These are phyloP conservation scores for Actinia equina DNA, from an alignment of 64 coral and sea anemone species.

Conservation along the genomic window DNA sequence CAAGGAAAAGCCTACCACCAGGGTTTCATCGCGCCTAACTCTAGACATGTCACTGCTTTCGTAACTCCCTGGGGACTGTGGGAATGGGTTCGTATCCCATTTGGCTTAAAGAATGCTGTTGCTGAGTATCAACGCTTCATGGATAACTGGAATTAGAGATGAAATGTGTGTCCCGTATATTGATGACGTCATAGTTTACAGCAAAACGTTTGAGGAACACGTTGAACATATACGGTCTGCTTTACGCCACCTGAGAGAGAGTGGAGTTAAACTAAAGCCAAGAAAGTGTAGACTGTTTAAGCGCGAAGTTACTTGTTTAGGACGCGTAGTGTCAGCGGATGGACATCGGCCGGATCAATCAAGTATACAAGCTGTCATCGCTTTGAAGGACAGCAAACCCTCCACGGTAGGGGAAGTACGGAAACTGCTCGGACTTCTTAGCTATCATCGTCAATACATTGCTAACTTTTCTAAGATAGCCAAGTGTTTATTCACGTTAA, in stretches of 20 bases:
- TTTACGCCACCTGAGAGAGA: background rate
- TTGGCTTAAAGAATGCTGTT: background rate
- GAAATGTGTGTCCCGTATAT: background rate
- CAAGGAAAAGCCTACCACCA: constrained; percentile 8
- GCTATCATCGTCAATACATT: constrained; percentile 19
- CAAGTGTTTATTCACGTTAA: no score
- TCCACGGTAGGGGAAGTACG: constrained; percentile 5
- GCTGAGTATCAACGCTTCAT: constrained; percentile 10
- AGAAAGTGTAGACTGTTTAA: no score
- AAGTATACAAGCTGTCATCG: constrained; percentile 36
- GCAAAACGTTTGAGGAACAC: constrained; percentile 7
- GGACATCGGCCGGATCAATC: constrained; percentile 40
- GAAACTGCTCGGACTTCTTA: background rate
- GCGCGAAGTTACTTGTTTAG: constrained; percentile 18
- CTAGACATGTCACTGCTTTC: background rate
- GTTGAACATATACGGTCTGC: background rate
- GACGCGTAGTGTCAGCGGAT: constrained; percentile 46
- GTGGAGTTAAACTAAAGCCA: no score
- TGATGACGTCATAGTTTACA: background rate
- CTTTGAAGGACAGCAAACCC: constrained; percentile 8
- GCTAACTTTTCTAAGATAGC: constrained; percentile 1
- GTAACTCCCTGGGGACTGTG: constrained; percentile 3
- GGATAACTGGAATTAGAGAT: background rate
- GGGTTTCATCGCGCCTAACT: background rate
- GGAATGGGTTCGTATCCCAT: constrained; percentile 9